Percentiles rank a stretch among this genome's conserved stretches.
Evolutionary conservation across 2,113 vertebrate species (phyloP).

Genomic region (Oriolus oriolus): DNA sequence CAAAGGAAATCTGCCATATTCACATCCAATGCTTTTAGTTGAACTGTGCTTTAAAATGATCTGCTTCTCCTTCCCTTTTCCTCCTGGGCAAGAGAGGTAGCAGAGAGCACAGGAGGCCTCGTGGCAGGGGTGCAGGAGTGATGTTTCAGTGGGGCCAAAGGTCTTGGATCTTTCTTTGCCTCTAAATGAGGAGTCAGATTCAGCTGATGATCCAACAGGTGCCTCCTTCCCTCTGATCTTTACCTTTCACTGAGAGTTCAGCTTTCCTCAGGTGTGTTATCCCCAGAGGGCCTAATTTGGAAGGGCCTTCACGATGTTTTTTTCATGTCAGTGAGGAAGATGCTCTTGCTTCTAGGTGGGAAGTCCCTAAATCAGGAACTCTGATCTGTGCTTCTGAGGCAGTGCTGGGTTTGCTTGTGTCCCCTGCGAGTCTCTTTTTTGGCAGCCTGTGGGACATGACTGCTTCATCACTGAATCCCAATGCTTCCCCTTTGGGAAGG

Average conservation of each 20-base stretch:
- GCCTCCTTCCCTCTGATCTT: not conserved
- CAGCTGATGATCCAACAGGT: not conserved
- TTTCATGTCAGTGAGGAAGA: not conserved
- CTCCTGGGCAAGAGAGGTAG: not conserved
- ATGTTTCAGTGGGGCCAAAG: not conserved
- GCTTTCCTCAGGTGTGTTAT: not conserved
- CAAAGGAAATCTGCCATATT: not conserved
- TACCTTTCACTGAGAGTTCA: not conserved
- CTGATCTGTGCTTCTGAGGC: not conserved
- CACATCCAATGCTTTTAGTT: not conserved
- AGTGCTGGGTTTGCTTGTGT: not conserved
- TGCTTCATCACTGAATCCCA: not conserved
- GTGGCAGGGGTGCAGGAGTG: not conserved
- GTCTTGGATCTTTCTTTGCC: not conserved
- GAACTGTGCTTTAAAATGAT: not conserved
- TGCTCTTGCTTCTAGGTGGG: not conserved
- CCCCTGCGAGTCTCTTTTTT: rapidly evolving
- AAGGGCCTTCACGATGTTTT: not conserved
- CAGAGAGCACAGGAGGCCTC: not conserved
- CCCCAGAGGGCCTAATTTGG: not conserved
- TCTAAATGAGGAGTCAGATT: not conserved
- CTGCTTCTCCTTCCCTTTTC: not conserved
- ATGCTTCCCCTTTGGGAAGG: not conserved
- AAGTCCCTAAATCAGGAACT: not conserved
- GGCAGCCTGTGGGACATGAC: not conserved